Conservation (phyloP, 2,797 vertebrate species). For the Acanthiza pusilla region DNA sequence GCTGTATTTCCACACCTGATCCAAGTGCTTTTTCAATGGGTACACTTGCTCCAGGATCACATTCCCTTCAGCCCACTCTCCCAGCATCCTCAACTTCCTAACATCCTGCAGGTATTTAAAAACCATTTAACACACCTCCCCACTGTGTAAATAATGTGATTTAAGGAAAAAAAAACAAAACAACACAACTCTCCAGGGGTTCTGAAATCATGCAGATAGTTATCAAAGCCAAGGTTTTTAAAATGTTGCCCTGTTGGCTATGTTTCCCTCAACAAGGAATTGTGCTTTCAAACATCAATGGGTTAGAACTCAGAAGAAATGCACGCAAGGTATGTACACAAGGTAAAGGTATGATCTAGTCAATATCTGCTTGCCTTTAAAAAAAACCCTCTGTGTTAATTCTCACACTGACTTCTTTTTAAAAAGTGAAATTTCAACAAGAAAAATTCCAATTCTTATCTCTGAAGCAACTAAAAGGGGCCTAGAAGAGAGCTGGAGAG, state of each 20-base stretch:
- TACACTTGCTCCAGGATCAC: background rate
- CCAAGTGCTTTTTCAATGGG: background rate
- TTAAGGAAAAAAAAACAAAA: background rate
- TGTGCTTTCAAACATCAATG: background rate
- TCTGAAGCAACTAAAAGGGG: background rate
- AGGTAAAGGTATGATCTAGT: background rate
- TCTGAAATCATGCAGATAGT: background rate
- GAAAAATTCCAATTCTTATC: background rate
- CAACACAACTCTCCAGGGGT: background rate
- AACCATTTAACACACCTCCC: background rate
- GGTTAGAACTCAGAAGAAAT: background rate
- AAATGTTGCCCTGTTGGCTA: background rate
- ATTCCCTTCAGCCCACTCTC: background rate
- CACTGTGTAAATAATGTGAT: background rate
- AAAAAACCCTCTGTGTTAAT: accelerated
- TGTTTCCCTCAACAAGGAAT: background rate
- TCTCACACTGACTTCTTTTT: background rate
- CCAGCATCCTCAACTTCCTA: background rate
- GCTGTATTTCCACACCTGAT: background rate
- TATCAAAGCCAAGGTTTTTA: background rate
- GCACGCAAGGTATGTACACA: background rate
- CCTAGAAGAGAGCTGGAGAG: background rate
- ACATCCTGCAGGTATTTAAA: background rate
- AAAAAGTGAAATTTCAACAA: background rate
- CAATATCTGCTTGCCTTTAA: background rate